Conservation (phyloP, 2,888 invertebrate species). For the Mongoloraphidia duomilia region DNA sequence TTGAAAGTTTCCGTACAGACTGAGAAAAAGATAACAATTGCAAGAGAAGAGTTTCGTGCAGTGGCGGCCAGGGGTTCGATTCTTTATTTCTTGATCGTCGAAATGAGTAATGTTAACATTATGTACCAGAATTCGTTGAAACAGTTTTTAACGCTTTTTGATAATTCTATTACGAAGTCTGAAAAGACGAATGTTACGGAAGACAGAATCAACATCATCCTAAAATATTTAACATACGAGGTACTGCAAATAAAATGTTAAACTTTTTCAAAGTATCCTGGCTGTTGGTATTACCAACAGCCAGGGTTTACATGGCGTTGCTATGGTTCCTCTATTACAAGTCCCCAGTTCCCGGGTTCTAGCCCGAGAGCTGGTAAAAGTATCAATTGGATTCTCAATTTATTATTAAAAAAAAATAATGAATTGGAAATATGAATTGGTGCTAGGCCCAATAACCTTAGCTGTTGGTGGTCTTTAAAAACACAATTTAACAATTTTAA, state of each 20-base stretch:
- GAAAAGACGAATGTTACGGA: constrained; percentile 69
- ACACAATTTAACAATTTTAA: too few relatives aligned
- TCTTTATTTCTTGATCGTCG: constrained; percentile 88
- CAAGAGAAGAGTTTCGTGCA: constrained; percentile 88
- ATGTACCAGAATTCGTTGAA: constrained; percentile 96
- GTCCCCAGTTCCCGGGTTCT: too few relatives aligned
- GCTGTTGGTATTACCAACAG: too few relatives aligned
- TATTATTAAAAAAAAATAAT: too few relatives aligned
- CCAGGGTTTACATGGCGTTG: too few relatives aligned
- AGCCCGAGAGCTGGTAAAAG: too few relatives aligned
- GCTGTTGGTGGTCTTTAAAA: too few relatives aligned
- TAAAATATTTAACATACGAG: constrained; percentile 78
- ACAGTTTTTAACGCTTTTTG: constrained; percentile 87
- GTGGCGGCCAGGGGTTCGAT: constrained; percentile 91
- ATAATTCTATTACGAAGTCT: constrained; percentile 84
- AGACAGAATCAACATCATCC: constrained; percentile 78
- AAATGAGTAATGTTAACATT: constrained; percentile 90
- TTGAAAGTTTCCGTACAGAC: constrained; percentile 84
- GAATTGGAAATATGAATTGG: too few relatives aligned
- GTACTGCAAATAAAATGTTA: constrained; percentile 13
- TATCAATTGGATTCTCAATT: too few relatives aligned
- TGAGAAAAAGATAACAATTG: constrained; percentile 84
- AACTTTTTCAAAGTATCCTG: too few relatives aligned
- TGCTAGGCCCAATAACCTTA: too few relatives aligned
- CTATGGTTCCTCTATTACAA: too few relatives aligned